Evolutionary conservation across 2,113 vertebrate species (phyloP), one percentile per base, ranked within the genome.

Genomic region (Arenaria interpres): DNA sequence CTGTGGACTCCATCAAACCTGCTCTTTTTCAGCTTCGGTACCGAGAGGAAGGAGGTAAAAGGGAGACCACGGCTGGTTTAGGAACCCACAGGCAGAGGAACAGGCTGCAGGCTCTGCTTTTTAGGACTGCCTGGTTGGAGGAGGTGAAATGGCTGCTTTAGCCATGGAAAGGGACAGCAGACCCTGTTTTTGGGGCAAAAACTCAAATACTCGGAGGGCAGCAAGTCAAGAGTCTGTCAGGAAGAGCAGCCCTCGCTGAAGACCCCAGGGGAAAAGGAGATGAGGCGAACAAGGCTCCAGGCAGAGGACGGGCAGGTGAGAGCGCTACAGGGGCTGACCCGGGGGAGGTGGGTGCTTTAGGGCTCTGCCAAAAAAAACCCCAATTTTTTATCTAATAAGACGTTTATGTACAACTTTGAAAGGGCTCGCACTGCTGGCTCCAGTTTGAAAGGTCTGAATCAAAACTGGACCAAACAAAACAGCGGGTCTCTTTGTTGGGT

Each of bases 301-400:
- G 74, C 17, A 51, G 59, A 57, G 37, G 27, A 27, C 19, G 33
- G 53, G 41, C 64, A 66, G 71, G 37, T 8, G 23, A 77, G 54
- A 54, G 50, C 7, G 0, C 16, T 35, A 9, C 4, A 9, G 30
- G 48, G 17, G 35, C 45, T 69, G 35, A 28, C 30, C 22, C 5
- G 2, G 13, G 7, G 22, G 8, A 0, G 1, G 25, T 5, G 8
- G 33, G 8, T 4, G 1, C 63, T 80, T 54, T 23, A 54, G 16
- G 24, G 33, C 33, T 45, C 37, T 19, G 53, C 43, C 66, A 60
- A 32, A 90, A 88, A 39, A 12, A 62, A 43, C 17, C 0, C 15
- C 0, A 5, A 4, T 54, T 32, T 76, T 91, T 20, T 46, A 73
- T 24, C 63, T 63, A 5, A 20, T 32, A 20, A 14, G 30, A 89